Conservation (phyloP, 1,140 invertebrate species). For the Drosophila lacertosa region DNA sequence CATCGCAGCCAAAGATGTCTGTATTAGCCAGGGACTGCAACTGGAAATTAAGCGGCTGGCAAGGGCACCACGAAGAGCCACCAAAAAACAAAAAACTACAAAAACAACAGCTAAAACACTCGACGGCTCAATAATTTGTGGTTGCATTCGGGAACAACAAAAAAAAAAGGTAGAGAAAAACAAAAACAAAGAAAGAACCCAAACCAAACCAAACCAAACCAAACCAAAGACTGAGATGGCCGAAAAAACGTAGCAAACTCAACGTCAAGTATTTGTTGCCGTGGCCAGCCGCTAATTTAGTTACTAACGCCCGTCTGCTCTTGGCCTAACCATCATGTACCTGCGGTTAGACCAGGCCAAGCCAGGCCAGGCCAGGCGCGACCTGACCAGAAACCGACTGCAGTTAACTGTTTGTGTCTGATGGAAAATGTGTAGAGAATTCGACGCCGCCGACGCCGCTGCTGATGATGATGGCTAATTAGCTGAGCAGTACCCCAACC, state of each 20-base stretch:
- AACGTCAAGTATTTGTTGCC: constrained; percentile 35
- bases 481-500: constrained; percentile 39
- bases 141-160: constrained; percentile 42
- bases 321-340: constrained; percentile 59
- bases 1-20: constrained; percentile 59
- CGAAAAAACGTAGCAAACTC: constrained; percentile 29
- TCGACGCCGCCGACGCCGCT: constrained; percentile 64
- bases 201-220: constrained; percentile 26
- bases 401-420: constrained; percentile 53
- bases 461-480: constrained; percentile 79
- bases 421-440: constrained; percentile 63
- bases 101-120: constrained; percentile 35
- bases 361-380: constrained; percentile 1
- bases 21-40: constrained; percentile 73
- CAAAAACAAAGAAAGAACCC: constrained; percentile 28
- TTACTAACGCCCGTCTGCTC: constrained; percentile 59
- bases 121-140: constrained; percentile 57
- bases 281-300: constrained; percentile 69
- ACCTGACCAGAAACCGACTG: constrained; percentile 16
- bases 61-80: constrained; percentile 38
- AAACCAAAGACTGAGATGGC: constrained; percentile 6
- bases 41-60: constrained; percentile 68
- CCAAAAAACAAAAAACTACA: constrained; percentile 23
- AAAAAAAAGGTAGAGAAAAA: constrained; percentile 11
- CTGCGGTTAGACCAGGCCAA: constrained; percentile 56